Evolutionary conservation across 2,797 vertebrate genomes (phyloP), one percentile per base, ranked within the genome.

Genomic region (Enteromius mattozi): DNA sequence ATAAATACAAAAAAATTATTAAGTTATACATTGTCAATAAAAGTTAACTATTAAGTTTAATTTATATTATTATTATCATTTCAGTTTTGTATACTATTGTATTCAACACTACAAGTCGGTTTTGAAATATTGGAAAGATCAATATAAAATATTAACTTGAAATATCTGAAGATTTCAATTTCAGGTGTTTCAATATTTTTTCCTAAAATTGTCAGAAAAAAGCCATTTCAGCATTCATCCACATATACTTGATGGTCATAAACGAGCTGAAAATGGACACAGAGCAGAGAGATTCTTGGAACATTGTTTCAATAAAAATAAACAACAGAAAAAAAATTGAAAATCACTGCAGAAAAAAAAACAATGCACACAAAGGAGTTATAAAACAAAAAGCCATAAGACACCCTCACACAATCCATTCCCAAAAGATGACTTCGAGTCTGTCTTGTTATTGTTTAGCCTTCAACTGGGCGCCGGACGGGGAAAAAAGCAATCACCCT

Each of bases 401-500:
- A 61, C 77, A 79, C n/a, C 47, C 49, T 78, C 78, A 77, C 56
- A 71, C 84, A 84, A 61, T 75, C 30, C 74, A 63, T 85, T 84
- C 83, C 76, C 83, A 37, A 79, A 72, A 72, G 83, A 79, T 12
- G 54, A 72, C 80, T 79, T 89, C 83, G 91, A 82, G 81, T 83
- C 82, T 69, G 40, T 78, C 65, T 59, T 49, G 89, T 91, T 91
- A 91, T 91, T 90, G 91, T 85, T 70, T 71, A 66, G 83, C 76
- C 83, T 87, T 91, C 88, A 89, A 82, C 87, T 75, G 80, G 70
- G 85, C 78, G 74, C 68, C 56, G 49, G 84, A 65, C 86, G 61
- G 86, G 66, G 63, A 76, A 88, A 88, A 91, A 94, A 92, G 91
- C 87, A 92, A 92, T 94, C 92, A 91, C 88, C 90, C 74, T 86